These are phyloP conservation scores for Acronicta aceris DNA, from an alignment of 2,888 invertebrate genomes.

Conservation along the genomic window DNA sequence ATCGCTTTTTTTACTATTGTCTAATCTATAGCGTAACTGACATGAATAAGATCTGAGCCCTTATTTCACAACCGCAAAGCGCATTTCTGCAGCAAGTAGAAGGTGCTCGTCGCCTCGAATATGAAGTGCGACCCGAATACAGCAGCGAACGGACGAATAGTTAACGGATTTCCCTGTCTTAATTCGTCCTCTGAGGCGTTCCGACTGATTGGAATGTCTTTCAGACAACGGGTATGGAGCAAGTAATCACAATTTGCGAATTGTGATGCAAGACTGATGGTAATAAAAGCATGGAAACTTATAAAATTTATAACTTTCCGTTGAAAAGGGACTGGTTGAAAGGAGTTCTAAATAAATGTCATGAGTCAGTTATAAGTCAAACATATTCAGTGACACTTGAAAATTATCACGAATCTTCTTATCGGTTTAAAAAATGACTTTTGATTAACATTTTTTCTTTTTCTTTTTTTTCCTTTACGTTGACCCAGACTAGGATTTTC, in stretches of 20 bases:
- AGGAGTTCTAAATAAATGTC: no score
- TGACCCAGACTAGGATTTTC: no score
- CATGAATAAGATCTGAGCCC: slow-evolving; percentile 47
- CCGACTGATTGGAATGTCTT: slow-evolving; percentile 73
- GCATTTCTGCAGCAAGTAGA: slow-evolving; percentile 39
- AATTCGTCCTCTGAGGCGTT: slow-evolving; percentile 65
- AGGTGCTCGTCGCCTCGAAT: slow-evolving; percentile 56
- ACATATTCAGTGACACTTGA: no score
- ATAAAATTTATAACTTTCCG: no score
- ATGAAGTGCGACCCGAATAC: slow-evolving; percentile 62
- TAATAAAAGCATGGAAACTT: slow-evolving; percentile 10
- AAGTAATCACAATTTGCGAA: slow-evolving; percentile 78
- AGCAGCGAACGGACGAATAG: slow-evolving; percentile 65
- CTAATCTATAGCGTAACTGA: slow-evolving; percentile 18
- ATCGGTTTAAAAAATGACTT: no score
- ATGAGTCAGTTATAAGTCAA: no score
- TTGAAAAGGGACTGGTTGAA: no score
- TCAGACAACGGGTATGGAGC: slow-evolving; percentile 71
- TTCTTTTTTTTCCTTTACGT: no score
- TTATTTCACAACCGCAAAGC: slow-evolving; percentile 49
- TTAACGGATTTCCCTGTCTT: slow-evolving; percentile 68
- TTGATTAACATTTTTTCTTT: no score
- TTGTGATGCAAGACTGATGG: slow-evolving; percentile 57
- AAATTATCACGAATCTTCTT: no score
- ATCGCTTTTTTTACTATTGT: no score